These are phyloP conservation scores for Epinephelus coioides DNA, from an alignment of 2,797 vertebrate species.

Conservation along the genomic window DNA sequence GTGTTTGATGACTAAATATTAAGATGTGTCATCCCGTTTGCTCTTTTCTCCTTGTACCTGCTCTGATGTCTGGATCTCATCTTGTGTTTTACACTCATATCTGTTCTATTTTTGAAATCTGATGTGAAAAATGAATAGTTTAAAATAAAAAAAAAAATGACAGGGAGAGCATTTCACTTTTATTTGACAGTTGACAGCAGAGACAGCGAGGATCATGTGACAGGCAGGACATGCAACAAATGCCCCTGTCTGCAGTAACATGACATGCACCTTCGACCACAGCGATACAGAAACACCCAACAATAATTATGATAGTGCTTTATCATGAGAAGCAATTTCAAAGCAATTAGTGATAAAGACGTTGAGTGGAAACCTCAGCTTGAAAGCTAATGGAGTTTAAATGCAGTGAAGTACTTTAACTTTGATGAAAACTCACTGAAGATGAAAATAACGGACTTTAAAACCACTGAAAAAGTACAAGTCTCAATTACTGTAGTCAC, in stretches of 20 bases:
- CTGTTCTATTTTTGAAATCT: neutral
- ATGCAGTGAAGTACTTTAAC: neutral
- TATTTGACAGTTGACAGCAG: too few species aligned
- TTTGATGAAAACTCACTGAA: constrained; percentile 12
- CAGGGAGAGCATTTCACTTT: too few species aligned
- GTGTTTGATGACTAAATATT: constrained; percentile 7
- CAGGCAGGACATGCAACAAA: too few species aligned
- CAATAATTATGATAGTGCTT: too few species aligned
- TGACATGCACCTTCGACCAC: too few species aligned
- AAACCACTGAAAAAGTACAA: neutral
- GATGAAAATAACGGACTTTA: constrained; percentile 4
- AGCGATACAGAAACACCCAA: too few species aligned
- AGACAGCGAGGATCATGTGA: too few species aligned
- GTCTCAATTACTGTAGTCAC: constrained; percentile 23
- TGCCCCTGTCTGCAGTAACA: neutral
- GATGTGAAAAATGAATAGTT: neutral
- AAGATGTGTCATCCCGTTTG: neutral
- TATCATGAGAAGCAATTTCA: neutral
- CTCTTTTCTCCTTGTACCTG: neutral
- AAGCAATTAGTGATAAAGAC: neutral
- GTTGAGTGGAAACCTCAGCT: neutral
- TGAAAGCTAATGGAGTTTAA: neutral
- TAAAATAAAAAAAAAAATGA: neutral
- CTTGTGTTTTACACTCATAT: neutral
- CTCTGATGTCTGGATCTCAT: neutral